phyloP scores from a whole-genome alignment of 1,140 invertebrate genomes.

The Metaphire vulgaris region DNA sequence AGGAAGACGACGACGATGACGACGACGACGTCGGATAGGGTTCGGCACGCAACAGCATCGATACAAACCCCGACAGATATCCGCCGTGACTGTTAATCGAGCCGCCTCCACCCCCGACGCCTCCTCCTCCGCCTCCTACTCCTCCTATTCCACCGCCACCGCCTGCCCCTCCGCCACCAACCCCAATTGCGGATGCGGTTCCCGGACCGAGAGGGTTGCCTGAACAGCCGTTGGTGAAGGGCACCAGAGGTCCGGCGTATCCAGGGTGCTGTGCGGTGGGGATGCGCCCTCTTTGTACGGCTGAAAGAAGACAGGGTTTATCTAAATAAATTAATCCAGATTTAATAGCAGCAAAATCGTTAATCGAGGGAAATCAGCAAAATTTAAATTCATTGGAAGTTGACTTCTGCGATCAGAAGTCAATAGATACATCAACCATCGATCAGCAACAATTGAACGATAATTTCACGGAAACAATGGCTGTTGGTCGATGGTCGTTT shows the following conservation, averaged over 20 bases:
- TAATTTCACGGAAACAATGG: too few relatives aligned
- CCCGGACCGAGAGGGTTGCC: slow-evolving; percentile 8
- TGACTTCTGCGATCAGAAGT: too few relatives aligned
- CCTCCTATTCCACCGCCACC: background rate
- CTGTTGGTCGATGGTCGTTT: too few relatives aligned
- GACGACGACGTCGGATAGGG: slow-evolving; percentile 91
- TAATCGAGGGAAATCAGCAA: too few relatives aligned
- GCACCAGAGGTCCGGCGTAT: background rate
- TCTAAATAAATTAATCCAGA: too few relatives aligned
- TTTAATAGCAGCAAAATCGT: too few relatives aligned
- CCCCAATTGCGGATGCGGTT: too few relatives aligned
- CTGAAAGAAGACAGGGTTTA: too few relatives aligned
- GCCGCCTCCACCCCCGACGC: background rate
- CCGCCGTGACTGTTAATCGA: background rate
- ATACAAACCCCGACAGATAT: slow-evolving; percentile 93
- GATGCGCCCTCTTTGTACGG: slow-evolving; percentile 11
- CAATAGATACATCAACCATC: too few relatives aligned
- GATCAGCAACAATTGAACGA: too few relatives aligned
- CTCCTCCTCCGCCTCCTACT: background rate
- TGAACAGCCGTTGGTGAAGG: background rate
- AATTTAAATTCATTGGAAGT: too few relatives aligned
- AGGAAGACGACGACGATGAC: too few relatives aligned
- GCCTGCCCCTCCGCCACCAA: background rate
- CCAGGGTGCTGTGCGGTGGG: background rate
- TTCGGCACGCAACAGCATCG: slow-evolving; percentile 84